phyloP scores from a whole-genome alignment of 92 coral and sea anemone species.

The Porites rus region DNA sequence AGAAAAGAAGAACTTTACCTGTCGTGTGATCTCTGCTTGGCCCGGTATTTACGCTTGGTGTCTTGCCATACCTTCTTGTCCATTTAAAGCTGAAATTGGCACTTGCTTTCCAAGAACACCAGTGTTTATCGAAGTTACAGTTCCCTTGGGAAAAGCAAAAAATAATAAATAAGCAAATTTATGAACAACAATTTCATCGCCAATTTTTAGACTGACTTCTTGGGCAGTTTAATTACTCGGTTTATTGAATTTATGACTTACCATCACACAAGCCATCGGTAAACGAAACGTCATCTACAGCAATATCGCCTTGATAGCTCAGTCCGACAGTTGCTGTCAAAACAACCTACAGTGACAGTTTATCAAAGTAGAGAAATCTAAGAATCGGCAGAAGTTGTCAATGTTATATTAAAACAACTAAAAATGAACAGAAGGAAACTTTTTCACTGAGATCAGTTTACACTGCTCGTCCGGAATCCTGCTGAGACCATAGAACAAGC shows the following conservation, averaged over 20 bases:
- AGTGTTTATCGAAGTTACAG: constrained; percentile 37
- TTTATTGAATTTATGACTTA: not conserved
- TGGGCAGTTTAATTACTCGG: too few relatives aligned
- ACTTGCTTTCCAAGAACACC: constrained; percentile 45
- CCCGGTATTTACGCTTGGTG: constrained; percentile 51
- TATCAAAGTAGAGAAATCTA: not conserved
- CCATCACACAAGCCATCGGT: constrained; percentile 23
- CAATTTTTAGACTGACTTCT: too few relatives aligned
- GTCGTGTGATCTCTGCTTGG: constrained; percentile 54
- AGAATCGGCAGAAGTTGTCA: too few relatives aligned
- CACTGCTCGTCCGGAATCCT: too few relatives aligned
- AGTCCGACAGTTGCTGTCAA: constrained; percentile 20
- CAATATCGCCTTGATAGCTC: constrained; percentile 13
- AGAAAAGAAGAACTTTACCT: not conserved
- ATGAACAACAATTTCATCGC: too few relatives aligned
- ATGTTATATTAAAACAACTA: too few relatives aligned
- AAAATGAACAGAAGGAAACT: too few relatives aligned
- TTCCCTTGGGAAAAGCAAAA: constrained; percentile 11
- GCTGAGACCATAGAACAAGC: too few relatives aligned
- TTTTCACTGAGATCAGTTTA: too few relatives aligned
- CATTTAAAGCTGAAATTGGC: constrained; percentile 24
- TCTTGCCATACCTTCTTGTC: constrained; percentile 7
- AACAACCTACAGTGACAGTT: not conserved
- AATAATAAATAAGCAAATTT: not conserved
- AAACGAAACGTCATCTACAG: constrained; percentile 38